phyloP scores from a whole-genome alignment of 1,140 invertebrate species.

The Papilio helenus region DNA sequence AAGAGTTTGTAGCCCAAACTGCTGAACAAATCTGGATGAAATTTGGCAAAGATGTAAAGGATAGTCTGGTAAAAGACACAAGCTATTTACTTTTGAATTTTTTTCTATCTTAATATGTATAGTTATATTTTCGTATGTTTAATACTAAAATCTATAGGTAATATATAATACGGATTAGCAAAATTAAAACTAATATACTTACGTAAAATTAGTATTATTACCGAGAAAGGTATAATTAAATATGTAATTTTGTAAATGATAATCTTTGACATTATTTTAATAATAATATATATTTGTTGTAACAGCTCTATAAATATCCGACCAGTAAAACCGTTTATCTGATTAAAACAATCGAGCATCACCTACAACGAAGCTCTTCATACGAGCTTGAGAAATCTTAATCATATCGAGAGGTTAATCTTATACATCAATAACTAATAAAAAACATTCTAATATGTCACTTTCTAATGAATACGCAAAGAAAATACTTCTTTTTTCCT shows the following conservation, averaged over 20 bases:
- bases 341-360: conserved; percentile 23
- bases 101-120: too few relatives aligned
- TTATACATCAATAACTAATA: not conserved
- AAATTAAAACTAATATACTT: not conserved
- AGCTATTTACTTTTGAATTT: not conserved
- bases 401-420: not conserved
- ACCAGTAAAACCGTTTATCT: conserved; percentile 15
- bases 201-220: not conserved
- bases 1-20: too few relatives aligned
- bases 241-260: not conserved
- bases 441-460: not conserved
- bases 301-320: conserved; percentile 16
- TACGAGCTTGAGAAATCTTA: conserved; percentile 28
- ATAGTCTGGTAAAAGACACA: not conserved
- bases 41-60: too few relatives aligned
- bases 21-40: too few relatives aligned
- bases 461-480: too few relatives aligned
- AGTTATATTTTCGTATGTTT: not conserved
- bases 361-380: conserved; percentile 24
- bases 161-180: not conserved
- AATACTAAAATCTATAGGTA: not conserved
- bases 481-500: too few relatives aligned
- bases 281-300: not conserved
- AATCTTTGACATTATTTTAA: not conserved
- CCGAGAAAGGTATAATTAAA: not conserved